Evolutionary conservation across 2,888 invertebrate species (phyloP).

Genomic region (Tetragonisca angustula): DNA sequence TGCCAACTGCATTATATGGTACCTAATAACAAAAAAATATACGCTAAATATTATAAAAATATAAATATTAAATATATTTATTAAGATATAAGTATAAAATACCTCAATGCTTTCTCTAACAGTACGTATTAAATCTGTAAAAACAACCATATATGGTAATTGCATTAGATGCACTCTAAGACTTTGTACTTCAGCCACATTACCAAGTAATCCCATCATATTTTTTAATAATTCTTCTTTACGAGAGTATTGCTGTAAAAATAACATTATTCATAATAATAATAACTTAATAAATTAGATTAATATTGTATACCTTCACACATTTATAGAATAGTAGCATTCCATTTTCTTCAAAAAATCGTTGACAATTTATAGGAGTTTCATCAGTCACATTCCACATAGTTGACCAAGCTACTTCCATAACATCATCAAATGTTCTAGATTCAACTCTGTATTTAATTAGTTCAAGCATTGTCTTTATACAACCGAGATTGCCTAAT

Average conservation of each 20-base stretch:
- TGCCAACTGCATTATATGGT: slow-evolving; percentile 98
- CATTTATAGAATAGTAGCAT: slow-evolving; percentile 96
- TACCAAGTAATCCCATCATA: slow-evolving; percentile 99
- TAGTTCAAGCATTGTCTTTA: slow-evolving; percentile 93
- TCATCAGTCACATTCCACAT: slow-evolving; percentile 99
- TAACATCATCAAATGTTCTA: slow-evolving; percentile 95
- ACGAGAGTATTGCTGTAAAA: slow-evolving; percentile 91
- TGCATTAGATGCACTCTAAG: slow-evolving; percentile 94
- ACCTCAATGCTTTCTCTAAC: slow-evolving; percentile 98
- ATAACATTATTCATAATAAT: slow-evolving; percentile 9
- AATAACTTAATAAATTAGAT: slow-evolving; percentile 38
- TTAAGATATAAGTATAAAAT: slow-evolving; percentile 55
- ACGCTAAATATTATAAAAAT: slow-evolving; percentile 22
- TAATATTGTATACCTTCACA: slow-evolving; percentile 88
- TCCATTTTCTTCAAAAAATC: slow-evolving; percentile 94
- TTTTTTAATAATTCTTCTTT: slow-evolving; percentile 96
- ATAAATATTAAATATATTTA: slow-evolving; percentile 25
- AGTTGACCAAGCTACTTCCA: slow-evolving; percentile 99
- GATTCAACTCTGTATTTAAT: slow-evolving; percentile 92
- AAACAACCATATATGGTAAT: slow-evolving; percentile 92
- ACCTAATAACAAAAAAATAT: slow-evolving; percentile 85
- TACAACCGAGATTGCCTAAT: slow-evolving; percentile 94
- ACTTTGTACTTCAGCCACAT: slow-evolving; percentile 96
- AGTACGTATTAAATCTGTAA: slow-evolving; percentile 93
- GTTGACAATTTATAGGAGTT: slow-evolving; percentile 96